These are phyloP conservation scores for Catocala nupta DNA, from an alignment of 2,888 invertebrate species.

Conservation along the genomic window DNA sequence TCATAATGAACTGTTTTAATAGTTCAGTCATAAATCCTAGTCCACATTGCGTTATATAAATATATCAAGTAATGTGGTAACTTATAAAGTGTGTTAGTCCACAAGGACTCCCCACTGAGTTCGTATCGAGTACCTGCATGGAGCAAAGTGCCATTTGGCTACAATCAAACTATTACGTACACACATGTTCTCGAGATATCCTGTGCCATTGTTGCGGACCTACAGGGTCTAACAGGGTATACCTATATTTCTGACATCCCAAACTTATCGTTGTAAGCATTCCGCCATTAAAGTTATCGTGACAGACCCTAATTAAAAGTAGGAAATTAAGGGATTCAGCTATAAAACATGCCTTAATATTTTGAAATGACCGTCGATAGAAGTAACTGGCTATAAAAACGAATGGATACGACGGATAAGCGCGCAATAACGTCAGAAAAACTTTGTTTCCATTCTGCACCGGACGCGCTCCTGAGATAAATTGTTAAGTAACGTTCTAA, in stretches of 20 bases:
- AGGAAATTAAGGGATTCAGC: constrained; percentile 37
- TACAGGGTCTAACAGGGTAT: not conserved
- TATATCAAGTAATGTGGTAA: too few relatives aligned
- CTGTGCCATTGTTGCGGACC: constrained; percentile 1
- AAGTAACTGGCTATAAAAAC: constrained; percentile 31
- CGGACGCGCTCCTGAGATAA: constrained; percentile 22
- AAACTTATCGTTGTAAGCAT: constrained; percentile 31
- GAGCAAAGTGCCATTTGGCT: not conserved
- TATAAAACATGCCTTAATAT: constrained; percentile 40
- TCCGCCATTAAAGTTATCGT: constrained; percentile 29
- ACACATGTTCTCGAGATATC: constrained; percentile 1
- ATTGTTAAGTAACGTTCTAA: constrained; percentile 28
- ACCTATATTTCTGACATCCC: not conserved
- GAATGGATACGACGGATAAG: constrained; percentile 12
- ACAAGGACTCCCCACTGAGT: too few relatives aligned
- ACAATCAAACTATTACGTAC: not conserved
- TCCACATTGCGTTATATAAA: too few relatives aligned
- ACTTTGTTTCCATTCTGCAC: constrained; percentile 19
- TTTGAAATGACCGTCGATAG: constrained; percentile 28
- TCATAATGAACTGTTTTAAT: too few relatives aligned
- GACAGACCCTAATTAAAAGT: constrained; percentile 47
- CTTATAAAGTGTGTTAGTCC: too few relatives aligned
- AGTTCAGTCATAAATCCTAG: too few relatives aligned
- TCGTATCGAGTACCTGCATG: not conserved
- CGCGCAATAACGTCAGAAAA: constrained; percentile 9